Evolutionary conservation across 2,113 vertebrate genomes (phyloP), one percentile per base, ranked within the genome.

Genomic region (Gasterosteus aculeatus): DNA sequence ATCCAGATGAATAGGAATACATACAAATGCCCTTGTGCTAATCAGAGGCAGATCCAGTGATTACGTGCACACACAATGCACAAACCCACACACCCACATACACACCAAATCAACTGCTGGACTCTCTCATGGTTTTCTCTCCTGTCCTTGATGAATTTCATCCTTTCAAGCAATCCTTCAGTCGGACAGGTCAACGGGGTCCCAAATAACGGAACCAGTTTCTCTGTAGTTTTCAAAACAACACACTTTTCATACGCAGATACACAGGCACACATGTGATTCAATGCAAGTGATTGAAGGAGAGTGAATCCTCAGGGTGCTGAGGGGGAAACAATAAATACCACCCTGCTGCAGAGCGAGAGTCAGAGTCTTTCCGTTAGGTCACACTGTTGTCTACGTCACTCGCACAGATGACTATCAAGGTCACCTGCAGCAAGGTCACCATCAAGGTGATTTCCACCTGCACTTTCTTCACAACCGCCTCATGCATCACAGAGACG

Each of bases 131-230:
- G 49, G 62, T 73, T 72, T 59, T 31, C 19, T 3, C 44, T 75
- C 39, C 12, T 75, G 18, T 47, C 62, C 63, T 77, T 83, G 51
- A 86, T 81, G 69, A 77, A 78, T 76, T 79, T 75, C 72, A 87
- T 10, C 51, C 51, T 51, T 11, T 31, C 10, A 65, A 11, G 9
- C 46, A 58, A 68, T 62, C 15, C 71, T 39, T 77, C 14, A 47
- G 53, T 69, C 33, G 1, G 77, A 83, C 63, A 72, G 49, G 69
- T 83, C 77, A 82, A 38, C n/a, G 56, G 29, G 67, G 51, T 84
- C 60, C 61, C 54, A 71, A 64, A 80, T 58, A 47, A 46, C 41
- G 65, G 1, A 46, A 46, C 57, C 39, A 65, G 59, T 35, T 54
- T 69, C 29, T 59, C 14, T 41, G 49, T 59, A 58, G n/a, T 68